phyloP scores from a whole-genome alignment of 2,888 invertebrate genomes.

The Oscheius myriophilus region DNA sequence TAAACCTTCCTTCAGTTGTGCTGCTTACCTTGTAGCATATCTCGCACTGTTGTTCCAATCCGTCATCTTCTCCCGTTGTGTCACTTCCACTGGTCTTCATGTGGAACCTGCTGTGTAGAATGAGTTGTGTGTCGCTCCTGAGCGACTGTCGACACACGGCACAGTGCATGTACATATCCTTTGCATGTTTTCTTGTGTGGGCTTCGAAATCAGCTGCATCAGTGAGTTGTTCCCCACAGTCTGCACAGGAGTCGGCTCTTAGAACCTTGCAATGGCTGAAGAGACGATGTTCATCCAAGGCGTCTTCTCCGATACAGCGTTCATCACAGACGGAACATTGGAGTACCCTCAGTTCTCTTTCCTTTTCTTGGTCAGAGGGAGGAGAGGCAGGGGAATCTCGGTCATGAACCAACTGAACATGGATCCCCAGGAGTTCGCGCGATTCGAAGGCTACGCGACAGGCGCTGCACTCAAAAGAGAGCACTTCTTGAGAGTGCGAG shows the following conservation, averaged over 20 bases:
- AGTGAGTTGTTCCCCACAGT: slow-evolving; percentile 36
- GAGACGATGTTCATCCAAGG: slow-evolving; percentile 47
- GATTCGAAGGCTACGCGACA: slow-evolving; percentile 33
- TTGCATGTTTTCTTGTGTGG: slow-evolving; percentile 26
- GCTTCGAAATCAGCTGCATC: slow-evolving; percentile 24
- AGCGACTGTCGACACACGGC: slow-evolving; percentile 30
- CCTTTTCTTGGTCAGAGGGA: slow-evolving; percentile 15
- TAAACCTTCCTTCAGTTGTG: background rate
- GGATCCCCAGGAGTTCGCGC: slow-evolving; percentile 31
- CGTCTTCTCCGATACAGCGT: slow-evolving; percentile 44
- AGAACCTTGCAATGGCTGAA: slow-evolving; percentile 42
- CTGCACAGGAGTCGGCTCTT: slow-evolving; percentile 43
- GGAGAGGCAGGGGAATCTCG: slow-evolving; percentile 22
- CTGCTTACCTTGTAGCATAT: slow-evolving; percentile 25
- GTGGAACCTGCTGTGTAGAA: slow-evolving; percentile 27
- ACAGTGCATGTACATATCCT: slow-evolving; percentile 34
- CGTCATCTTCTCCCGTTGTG: slow-evolving; percentile 2
- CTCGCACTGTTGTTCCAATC: slow-evolving; percentile 25
- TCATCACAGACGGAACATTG: slow-evolving; percentile 53
- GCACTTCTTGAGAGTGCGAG: slow-evolving; percentile 32
- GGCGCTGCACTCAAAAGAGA: slow-evolving; percentile 36
- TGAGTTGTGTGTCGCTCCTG: slow-evolving; percentile 26
- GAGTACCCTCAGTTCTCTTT: slow-evolving; percentile 28
- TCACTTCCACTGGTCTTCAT: slow-evolving; percentile 21
- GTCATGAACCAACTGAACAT: slow-evolving; percentile 47